These are phyloP conservation scores for Zoanthus sociatus DNA, from an alignment of 92 coral and sea anemone species.

Conservation along the genomic window DNA sequence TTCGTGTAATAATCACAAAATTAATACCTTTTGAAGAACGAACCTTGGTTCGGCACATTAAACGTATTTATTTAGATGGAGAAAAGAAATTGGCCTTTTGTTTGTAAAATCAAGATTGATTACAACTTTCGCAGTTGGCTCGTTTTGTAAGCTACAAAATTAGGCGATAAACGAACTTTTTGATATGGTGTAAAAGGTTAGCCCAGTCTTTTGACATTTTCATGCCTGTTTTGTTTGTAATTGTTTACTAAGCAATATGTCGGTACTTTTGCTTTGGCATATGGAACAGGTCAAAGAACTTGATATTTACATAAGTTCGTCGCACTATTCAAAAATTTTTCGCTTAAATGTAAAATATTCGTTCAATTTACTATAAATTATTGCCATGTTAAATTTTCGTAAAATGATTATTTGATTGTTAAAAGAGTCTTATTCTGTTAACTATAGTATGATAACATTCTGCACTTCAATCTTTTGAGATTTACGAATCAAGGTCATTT, in stretches of 20 bases:
- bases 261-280: constrained; percentile 61
- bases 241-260: constrained; percentile 77
- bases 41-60: background rate
- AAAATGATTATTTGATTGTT: background rate
- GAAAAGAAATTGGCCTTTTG: constrained; percentile 36
- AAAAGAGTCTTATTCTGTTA: background rate
- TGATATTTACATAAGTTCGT: constrained; percentile 40
- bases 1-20: constrained; percentile 16
- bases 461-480: background rate
- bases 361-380: background rate
- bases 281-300: constrained; percentile 42
- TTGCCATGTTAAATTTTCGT: constrained; percentile 14
- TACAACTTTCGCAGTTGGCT: constrained; percentile 7
- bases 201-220: constrained; percentile 23
- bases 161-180: background rate
- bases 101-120: constrained; percentile 35
- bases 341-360: background rate
- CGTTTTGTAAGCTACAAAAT: background rate
- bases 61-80: constrained; percentile 17
- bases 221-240: constrained; percentile 35
- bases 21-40: constrained; percentile 12
- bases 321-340: background rate
- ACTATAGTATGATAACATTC: background rate
- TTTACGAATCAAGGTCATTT: constrained; percentile 10
- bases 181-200: background rate